Evolutionary conservation across 2,113 vertebrate species (phyloP), one percentile per base, ranked within the genome.

Genomic region (Colossoma macropomum): DNA sequence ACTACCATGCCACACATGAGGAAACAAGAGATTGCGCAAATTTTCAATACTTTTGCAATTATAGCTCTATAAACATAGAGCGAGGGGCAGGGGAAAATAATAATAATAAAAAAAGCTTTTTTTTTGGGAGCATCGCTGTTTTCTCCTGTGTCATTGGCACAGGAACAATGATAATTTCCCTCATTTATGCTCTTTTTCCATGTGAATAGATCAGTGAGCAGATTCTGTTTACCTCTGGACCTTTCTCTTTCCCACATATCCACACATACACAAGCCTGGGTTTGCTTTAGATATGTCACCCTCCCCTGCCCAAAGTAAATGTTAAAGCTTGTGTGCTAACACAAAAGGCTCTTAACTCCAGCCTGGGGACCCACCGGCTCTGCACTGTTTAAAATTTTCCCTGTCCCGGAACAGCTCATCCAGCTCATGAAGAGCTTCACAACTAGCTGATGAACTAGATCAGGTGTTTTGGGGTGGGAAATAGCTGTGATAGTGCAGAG

Each of bases 21-120:
- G 86, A 91, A 90, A 93, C 89, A 87, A 91, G 89, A 93, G 86
- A 93, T 91, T 91, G 89, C 82, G 85, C 88, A 92, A 93, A 93
- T 94, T 90, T 89, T 88, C 89, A 92, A 90, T 90, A 90, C 88
- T 87, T 87, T 89, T 71, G 88, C 92, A 94, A 94, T 94, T 94
- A 93, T 88, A 88, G 86, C 89, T 93, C 87, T 54, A 86, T 92
- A 93, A 94, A 93, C 91, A 94, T 45, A 90, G 78, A 77, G 45
- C 71, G 72, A 65, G 10, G 17, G 0, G 45, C 52, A 34, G 52
- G 19, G 30, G 17, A 11, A 41, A 28, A 41, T 30, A 80, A 38
- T 45, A 45, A 45, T 27, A 12, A 1, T 3, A 75, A 28, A 60
- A 79, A 81, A 84, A 79, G 69, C 6, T 74, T 87, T 10, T 88